Conservation (phyloP, 2,113 vertebrate genomes). For the Picathartes gymnocephalus region DNA sequence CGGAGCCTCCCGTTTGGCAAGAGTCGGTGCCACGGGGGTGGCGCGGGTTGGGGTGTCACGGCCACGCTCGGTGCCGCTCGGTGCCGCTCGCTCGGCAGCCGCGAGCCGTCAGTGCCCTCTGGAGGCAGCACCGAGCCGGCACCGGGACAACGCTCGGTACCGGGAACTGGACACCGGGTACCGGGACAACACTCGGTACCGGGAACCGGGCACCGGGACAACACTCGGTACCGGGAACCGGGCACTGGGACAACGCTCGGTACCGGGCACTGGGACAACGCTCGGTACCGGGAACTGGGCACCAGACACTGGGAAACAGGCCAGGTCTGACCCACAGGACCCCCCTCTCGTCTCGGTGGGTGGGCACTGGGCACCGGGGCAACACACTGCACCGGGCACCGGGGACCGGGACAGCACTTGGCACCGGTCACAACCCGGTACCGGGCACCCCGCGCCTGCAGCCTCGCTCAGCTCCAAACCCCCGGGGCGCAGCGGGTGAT, state of each 20-base stretch:
- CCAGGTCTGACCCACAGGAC: too few species aligned
- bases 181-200: neutral
- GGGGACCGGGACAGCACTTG: neutral
- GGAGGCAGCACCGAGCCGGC: neutral
- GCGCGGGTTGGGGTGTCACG: too few species aligned
- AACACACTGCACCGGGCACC: too few species aligned
- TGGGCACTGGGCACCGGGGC: neutral
- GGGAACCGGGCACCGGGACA: too few species aligned
- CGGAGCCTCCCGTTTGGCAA: too few species aligned
- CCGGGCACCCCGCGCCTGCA: rapidly evolving
- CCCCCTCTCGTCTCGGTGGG: too few species aligned
- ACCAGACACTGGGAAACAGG: neutral
- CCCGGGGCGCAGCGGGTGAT: rapidly evolving
- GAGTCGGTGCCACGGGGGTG: neutral
- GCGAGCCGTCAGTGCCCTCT: constrained; percentile 28
- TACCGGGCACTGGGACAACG: too few species aligned
- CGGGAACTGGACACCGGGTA: neutral
- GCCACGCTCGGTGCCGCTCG: rapidly evolving
- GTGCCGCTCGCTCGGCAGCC: neutral
- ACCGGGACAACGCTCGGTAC: rapidly evolving
- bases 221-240: rapidly evolving
- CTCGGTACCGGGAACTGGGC: neutral
- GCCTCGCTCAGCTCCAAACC: neutral
- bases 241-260: neutral
- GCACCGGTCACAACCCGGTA: neutral